A percentile compares a stretch with the other conserved stretches of the same genome.
phyloP scores from a whole-genome alignment of 2,113 vertebrate species.

The Cinclus mexicanus region DNA sequence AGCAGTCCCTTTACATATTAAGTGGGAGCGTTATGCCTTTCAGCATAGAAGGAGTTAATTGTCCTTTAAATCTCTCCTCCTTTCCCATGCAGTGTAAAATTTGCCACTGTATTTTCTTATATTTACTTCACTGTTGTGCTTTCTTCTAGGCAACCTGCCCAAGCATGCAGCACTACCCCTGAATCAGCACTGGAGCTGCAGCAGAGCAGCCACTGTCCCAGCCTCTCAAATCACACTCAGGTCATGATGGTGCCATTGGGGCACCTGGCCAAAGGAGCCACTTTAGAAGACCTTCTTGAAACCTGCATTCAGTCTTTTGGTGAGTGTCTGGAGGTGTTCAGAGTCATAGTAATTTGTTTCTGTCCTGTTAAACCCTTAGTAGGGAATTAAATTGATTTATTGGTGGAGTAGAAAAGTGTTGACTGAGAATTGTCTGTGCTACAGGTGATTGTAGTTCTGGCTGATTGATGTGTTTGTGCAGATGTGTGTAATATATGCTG shows the following conservation, averaged over 20 bases:
- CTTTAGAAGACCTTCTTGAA: constrained; percentile 92
- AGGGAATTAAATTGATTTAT: neutral
- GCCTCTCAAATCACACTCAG: constrained; percentile 76
- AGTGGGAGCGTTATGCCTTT: constrained; percentile 69
- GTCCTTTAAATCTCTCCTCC: constrained; percentile 50
- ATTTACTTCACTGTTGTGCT: constrained; percentile 16
- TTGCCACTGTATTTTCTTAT: neutral
- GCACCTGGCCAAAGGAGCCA: constrained; percentile 88
- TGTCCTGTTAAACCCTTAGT: neutral
- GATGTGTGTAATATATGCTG: neutral
- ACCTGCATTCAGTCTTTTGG: constrained; percentile 92
- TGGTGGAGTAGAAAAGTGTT: neutral
- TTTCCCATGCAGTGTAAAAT: constrained; percentile 17
- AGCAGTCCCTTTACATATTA: constrained; percentile 26
- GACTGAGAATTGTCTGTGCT: neutral
- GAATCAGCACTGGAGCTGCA: constrained; percentile 81
- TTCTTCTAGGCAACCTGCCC: constrained; percentile 76
- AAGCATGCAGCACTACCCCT: constrained; percentile 80
- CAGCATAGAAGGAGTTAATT: constrained; percentile 55
- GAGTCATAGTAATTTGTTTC: neutral
- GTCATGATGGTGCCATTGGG: constrained; percentile 83
- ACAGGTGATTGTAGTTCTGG: neutral
- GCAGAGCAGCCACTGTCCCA: constrained; percentile 68
- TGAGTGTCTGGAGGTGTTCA: constrained; percentile 71
- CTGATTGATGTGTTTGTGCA: neutral